Base-by-base conservation (phyloP, 2,797 vertebrate genomes). In the Rhinella marina region DNA sequence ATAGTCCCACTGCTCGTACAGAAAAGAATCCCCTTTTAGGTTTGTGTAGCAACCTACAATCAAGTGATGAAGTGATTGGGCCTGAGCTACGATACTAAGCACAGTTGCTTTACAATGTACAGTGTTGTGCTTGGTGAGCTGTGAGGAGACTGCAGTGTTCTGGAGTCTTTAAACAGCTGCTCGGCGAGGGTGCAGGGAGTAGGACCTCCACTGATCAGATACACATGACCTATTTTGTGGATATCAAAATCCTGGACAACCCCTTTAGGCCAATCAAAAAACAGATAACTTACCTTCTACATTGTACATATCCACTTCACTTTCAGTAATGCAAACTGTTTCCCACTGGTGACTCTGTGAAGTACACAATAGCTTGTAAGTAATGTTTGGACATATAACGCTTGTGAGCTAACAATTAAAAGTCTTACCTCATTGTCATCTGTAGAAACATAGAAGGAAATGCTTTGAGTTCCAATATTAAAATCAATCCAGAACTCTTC, bases 401-500 rank as follows among this genome's bases (percentile, higher is more conserved):
- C 50, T n/a, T 56, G 64, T 19, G 17, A 56, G 29, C 4, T 9
- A 3, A 13, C 7, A 59, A 6, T 10, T 56, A 68, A 85, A 50
- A 14, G 32, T 7, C 1, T 88, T 56, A 93, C 91, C 61, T 86
- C 80, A 90, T n/a, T 81, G 79, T 94, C 94, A 85, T 96, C 95
- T 89, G 94, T 91, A 89, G 96, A 91, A 92, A 97, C 95, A 89
- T 99, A 99, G 93, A 99, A 99, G 7, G 98, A 99, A 73, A 99
- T 92, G 90, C 97, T 97, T 89, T 92, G 94, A 91, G 97, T 99
- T 80, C 95, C 96, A 64, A 97, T 48, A 87, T 99, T 99, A 92
- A 99, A 99, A 93, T 99, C 98, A 64, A 99, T 93, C 98, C 98
- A 99, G 91, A 98, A 99, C 29, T 97, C 96, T 88, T 98, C 96